phyloP scores from a whole-genome alignment of 92 coral and sea anemone species.

The Pocillopora grandis region DNA sequence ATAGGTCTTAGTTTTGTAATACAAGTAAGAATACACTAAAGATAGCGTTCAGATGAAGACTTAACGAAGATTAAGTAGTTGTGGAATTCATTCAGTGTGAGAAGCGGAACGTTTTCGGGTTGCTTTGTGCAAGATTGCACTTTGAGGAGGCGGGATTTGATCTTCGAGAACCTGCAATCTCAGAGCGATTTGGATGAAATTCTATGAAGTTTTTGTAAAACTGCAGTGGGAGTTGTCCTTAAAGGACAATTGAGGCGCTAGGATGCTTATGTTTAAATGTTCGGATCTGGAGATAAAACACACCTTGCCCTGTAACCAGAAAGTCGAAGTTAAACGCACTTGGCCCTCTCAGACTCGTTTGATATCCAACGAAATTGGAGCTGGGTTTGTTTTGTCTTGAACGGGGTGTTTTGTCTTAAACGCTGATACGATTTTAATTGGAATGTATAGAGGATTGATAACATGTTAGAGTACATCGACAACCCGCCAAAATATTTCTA shows the following conservation, averaged over 20 bases:
- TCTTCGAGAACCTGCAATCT: neutral
- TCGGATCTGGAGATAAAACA: conserved; percentile 15
- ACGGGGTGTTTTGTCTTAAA: conserved; percentile 14
- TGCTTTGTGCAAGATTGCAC: neutral
- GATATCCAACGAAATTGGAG: neutral
- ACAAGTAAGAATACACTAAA: neutral
- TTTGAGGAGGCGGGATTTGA: neutral
- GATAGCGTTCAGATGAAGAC: neutral
- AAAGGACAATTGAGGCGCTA: neutral
- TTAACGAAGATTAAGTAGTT: neutral
- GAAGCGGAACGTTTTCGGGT: neutral
- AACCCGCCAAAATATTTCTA: neutral
- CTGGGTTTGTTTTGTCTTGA: conserved; percentile 22
- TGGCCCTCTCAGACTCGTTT: conserved; percentile 14
- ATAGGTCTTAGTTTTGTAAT: conserved; percentile 12
- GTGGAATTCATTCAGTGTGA: neutral
- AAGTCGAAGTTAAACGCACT: conserved; percentile 3
- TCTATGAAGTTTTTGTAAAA: neutral
- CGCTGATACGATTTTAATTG: conserved; percentile 23
- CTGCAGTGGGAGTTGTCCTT: neutral
- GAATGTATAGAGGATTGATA: conserved; percentile 24
- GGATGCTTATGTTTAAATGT: neutral
- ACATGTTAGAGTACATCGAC: neutral
- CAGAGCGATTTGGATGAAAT: neutral
- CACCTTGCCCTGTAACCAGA: neutral